Evolutionary conservation across 2,797 vertebrate species (phyloP), one percentile per base, ranked within the genome.

Genomic region (Xerus rutilus): DNA sequence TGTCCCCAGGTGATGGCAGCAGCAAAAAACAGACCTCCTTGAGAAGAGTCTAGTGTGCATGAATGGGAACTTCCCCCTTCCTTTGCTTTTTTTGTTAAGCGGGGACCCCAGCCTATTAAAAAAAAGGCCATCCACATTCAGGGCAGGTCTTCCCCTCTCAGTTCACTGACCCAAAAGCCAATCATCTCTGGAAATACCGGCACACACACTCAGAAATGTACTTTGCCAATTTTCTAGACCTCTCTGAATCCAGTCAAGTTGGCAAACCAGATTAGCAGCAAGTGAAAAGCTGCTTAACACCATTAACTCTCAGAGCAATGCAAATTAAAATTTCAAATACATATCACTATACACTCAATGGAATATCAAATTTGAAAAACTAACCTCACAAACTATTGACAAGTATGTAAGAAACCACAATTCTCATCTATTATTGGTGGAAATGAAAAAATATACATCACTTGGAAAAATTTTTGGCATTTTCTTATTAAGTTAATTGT

Each of bases 281-380:
- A 83, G 14, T 64, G 17, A 74, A 65, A 89, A 85, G 35, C 32
- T 95, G 21, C 77, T 89, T 86, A 69, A 78, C 7, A 67, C 67
- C 47, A 81, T 77, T 81, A 92, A 35, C 54, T 64, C 43, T 94
- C 39, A 91, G 45, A 43, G 9, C 86, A 91, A 94, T 57, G 32
- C 20, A 47, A 93, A 67, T 89, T 57, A 76, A 91, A 95, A 86
- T 64, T 67, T 52, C 11, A 87, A 79, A 93, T 25, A 73, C 20
- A 47, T 54, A 65, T 72, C 62, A 54, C 32, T 62, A 47, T 1
- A 10, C 0, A 57, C 30, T 14, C 67, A 43, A 32, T 35, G 43
- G 64, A 77, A 81, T 15, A 72, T 13, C 10, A 73, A 39, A 57
- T 21, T 64, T 18, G 43, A 43, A 92, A 95, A 57, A 62, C 32